Conservation (phyloP, 2,113 vertebrate species). For the Phycodurus eques region DNA sequence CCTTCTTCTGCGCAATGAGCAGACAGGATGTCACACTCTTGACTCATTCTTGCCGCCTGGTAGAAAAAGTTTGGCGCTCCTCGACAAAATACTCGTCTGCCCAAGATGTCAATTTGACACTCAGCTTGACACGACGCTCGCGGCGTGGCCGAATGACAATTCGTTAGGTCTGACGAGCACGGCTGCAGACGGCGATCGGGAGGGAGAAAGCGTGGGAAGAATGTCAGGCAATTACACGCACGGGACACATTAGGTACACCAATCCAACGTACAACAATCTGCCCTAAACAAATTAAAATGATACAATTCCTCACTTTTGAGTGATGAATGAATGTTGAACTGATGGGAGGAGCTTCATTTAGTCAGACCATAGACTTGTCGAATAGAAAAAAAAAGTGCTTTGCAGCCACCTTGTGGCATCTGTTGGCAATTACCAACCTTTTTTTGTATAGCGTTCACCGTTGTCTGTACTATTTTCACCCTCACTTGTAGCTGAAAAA, state of each 20-base stretch:
- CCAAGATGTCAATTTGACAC: conserved; percentile 10
- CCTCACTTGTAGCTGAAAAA: no score
- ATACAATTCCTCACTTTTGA: not conserved
- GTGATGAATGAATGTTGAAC: no score
- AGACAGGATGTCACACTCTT: conserved; percentile 5
- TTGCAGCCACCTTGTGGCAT: no score
- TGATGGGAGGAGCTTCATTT: no score
- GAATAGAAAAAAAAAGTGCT: no score
- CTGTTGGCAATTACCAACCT: no score
- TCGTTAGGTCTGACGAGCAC: not conserved
- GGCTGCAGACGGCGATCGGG: not conserved
- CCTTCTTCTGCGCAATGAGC: not conserved
- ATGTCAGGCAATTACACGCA: not conserved
- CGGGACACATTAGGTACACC: not conserved
- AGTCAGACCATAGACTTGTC: no score
- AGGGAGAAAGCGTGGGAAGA: not conserved
- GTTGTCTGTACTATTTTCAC: no score
- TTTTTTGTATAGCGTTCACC: no score
- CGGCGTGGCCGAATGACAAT: not conserved
- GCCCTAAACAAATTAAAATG: not conserved
- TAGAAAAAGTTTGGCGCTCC: not conserved
- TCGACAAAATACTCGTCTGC: not conserved
- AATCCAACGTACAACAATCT: not conserved
- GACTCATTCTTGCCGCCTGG: not conserved
- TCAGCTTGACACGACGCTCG: not conserved